Base-by-base conservation (phyloP, 1,140 invertebrate genomes). In the Panonychus citri region DNA sequence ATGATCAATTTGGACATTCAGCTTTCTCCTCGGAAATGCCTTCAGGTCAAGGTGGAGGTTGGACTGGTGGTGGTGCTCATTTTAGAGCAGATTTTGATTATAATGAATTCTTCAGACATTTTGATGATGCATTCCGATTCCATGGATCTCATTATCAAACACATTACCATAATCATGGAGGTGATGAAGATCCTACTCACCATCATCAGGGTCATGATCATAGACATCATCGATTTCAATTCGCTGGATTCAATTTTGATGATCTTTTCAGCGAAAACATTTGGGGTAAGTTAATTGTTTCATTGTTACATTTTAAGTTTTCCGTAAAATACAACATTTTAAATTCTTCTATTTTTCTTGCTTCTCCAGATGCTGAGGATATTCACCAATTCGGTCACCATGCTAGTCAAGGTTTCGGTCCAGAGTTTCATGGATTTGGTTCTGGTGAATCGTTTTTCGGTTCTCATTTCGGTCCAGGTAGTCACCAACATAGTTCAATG, bases 1-100 rank as follows among this genome's bases (percentile, higher is more conserved):
- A 90, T 69, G 94, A 99, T 70, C 80, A 82, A 64, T 91, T 81
- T 66, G 94, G 94, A 27, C 24, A 30, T n/a, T 27, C 49, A 17
- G 25, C 49, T 54, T 37, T 37, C 53, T 15, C 15, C 51, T 49
- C 54, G 17, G 34, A 53, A 37, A 58, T 58, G 25, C 56, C 60
- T 25, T 21, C 28, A n/a, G 40, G 55, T 30, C 57, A 55, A n/a
- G n/a, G n/a, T 43, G 59, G 60, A 19, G n/a, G n/a, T 10, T 24
- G 21, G n/a, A 21, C 19, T n/a, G 19, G 21, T 46, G 49, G 49
- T 51, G 49, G 49, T 27, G 17, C 25, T 17, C 42, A n/a, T n/a
- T 46, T 46, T 1, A 34, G 12, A 34, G 30, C 30, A 12, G 10
- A 62, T 43, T 67, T 67, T 54, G 61, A 69, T 51, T 66, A 66